Conservation (phyloP, 1,140 invertebrate species). For the Trichoplusia ni region DNA sequence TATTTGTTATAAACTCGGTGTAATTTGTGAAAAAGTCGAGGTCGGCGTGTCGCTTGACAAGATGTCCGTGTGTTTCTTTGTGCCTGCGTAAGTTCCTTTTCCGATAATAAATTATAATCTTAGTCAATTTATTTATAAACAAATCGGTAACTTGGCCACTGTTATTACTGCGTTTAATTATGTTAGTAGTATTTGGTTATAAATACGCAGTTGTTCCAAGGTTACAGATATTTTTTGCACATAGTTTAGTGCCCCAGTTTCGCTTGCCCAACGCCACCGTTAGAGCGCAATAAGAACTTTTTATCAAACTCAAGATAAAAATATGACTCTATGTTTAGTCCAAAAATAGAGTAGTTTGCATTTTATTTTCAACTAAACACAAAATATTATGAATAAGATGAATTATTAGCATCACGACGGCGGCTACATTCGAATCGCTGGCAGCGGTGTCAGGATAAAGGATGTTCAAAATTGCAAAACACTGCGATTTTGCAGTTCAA, state of each 20-base stretch:
- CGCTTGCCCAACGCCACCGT: no score
- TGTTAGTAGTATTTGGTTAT: neutral
- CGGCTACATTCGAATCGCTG: no score
- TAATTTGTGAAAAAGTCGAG: conserved; percentile 38
- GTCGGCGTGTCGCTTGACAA: conserved; percentile 56
- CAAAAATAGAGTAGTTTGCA: neutral
- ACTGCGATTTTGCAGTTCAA: no score
- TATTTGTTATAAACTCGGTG: conserved; percentile 34
- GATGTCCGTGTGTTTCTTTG: conserved; percentile 80
- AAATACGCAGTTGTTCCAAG: neutral
- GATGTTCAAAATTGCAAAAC: no score
- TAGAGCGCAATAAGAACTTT: no score
- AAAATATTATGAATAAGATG: neutral
- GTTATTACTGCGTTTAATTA: neutral
- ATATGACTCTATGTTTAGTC: no score
- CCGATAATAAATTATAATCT: conserved; percentile 7
- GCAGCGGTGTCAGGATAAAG: no score
- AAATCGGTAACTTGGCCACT: neutral
- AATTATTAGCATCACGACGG: no score
- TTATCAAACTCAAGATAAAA: no score
- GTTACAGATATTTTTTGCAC: neutral
- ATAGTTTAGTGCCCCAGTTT: neutral
- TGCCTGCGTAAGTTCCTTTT: conserved; percentile 73
- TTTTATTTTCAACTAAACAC: neutral
- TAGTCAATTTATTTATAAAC: neutral